Conservation (phyloP, 2,888 invertebrate species). For the Selenia dentaria region DNA sequence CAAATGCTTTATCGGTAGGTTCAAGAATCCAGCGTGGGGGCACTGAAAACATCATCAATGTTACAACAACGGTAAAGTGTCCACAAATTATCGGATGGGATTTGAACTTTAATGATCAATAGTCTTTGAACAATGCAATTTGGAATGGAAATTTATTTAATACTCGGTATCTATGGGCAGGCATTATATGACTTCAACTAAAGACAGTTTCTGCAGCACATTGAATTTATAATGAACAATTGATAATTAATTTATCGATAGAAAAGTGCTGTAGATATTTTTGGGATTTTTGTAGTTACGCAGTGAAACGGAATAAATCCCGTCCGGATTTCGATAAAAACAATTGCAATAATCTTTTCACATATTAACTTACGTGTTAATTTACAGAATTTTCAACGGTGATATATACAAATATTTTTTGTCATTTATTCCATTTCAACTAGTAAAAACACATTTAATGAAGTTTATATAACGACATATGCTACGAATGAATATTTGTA, state of each 20-base stretch:
- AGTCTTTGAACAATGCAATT: too few relatives aligned
- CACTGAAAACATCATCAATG: slow-evolving; percentile 86
- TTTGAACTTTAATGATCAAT: neutral
- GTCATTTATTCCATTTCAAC: neutral
- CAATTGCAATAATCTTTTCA: too few relatives aligned
- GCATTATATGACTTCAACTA: slow-evolving; percentile 1
- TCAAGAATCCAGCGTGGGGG: slow-evolving; percentile 98
- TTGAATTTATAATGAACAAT: too few relatives aligned
- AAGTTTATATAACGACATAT: slow-evolving; percentile 58
- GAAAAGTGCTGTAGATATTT: neutral
- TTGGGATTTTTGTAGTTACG: neutral
- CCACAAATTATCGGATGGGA: neutral
- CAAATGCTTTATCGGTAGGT: slow-evolving; percentile 97
- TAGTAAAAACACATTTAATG: slow-evolving; percentile 5
- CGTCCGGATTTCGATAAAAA: neutral
- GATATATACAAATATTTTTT: neutral
- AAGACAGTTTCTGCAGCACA: slow-evolving; percentile 1
- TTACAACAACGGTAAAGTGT: slow-evolving; percentile 39
- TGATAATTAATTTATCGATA: neutral
- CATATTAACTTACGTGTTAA: too few relatives aligned
- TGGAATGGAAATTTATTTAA: too few relatives aligned
- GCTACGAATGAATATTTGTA: too few relatives aligned
- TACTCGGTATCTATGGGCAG: too few relatives aligned
- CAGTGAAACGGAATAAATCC: slow-evolving; percentile 7
- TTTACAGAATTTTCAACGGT: too few relatives aligned